Evolutionary conservation across 1,140 invertebrate species (phyloP), one percentile per base, ranked within the genome.

Genomic region (Achroia grisella): DNA sequence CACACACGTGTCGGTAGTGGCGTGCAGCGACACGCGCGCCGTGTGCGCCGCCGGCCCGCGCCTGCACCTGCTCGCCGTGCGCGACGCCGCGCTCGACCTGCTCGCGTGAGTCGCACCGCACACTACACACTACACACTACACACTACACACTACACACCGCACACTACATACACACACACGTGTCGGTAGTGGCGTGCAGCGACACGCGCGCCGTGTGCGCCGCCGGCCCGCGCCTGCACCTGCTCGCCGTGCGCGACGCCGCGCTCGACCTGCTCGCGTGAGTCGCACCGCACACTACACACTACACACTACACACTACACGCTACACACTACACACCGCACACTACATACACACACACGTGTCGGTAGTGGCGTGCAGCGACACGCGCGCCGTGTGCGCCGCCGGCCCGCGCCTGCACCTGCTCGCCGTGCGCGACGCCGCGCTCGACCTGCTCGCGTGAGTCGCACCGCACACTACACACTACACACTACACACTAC

Each of bases 141-240:
- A 23, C 17, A 23, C n/a, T 23, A 23, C 17, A 23, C 17, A 23
- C 17, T 23, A 23, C 17, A 23, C 17, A 23, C n/a, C n/a, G n/a
- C 17, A n/a, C 6, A 23, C 17, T 23, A 23, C 17, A 23, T 6
- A 23, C 17, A 96, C 89, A 89, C 43, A 93, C 94, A 23, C 40
- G 94, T 98, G 43, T 96, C 94, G 63, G 94, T 98, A 6, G 96
- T 97, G 1, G 91, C 95, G 0, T 95, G 94, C 68, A 97, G 97
- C 61, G 86, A 81, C 1, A 87, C 86, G 13, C 97, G 99, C 80
- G 89, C 97, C 13, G 90, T 98, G 8, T 93, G 95, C 57, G 97
- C 97, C n/a, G n/a, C n/a, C n/a, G n/a, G n/a, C n/a, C n/a, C n/a
- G n/a, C n/a, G n/a, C n/a, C n/a, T n/a, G n/a, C n/a, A n/a, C n/a